Base-by-base conservation (phyloP, 1,140 invertebrate species). In the Drosophila prosaltans region DNA sequence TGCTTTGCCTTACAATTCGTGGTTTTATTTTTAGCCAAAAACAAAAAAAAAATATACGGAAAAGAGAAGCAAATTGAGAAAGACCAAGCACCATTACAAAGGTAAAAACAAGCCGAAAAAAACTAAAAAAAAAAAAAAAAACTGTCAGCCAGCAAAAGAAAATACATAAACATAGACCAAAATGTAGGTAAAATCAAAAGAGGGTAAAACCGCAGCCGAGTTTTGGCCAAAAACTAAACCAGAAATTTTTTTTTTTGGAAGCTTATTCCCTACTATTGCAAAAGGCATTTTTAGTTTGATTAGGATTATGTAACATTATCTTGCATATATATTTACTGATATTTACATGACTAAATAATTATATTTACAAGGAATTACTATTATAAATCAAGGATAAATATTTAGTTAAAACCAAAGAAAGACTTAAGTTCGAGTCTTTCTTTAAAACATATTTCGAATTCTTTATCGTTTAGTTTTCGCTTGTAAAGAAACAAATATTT, bases 21-120 rank as follows among this genome's bases (percentile, higher is more conserved):
- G 71, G 43, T 51, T 71, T 74, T 86, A 82, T 88, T 86, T 86
- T 88, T 72, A 86, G 83, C 28, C 65, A 26, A 58, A 69, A 72
- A 69, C 75, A 58, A 41, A 36, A 64, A 26, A 51, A 3, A 39
- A 57, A 62, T 40, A 57, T 68, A 65, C 32, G 70, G 65, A 67
- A 36, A 11, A 40, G 26, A 28, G 72, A 55, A 39, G 41, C 30
- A 66, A 73, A 66, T 43, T 40, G 39, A 66, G 72, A 55, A 60
- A 54, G 59, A 72, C 45, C 21, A 51, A 51, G 45, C 45, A 26
- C 21, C 45, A 51, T 26, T 26, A 51, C 45, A 51, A 51, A 51
- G 24, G 45, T 24, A 51, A 4, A 51, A 51, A 51, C 45, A 51
- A 51, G 45, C 45, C 45, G 16, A 21, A 26, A 51, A 26, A 24